Percentiles rank a stretch among this genome's conserved stretches.
These are phyloP conservation scores for Amblyornis subalaris DNA, from an alignment of 2,113 vertebrate genomes.

Conservation along the genomic window DNA sequence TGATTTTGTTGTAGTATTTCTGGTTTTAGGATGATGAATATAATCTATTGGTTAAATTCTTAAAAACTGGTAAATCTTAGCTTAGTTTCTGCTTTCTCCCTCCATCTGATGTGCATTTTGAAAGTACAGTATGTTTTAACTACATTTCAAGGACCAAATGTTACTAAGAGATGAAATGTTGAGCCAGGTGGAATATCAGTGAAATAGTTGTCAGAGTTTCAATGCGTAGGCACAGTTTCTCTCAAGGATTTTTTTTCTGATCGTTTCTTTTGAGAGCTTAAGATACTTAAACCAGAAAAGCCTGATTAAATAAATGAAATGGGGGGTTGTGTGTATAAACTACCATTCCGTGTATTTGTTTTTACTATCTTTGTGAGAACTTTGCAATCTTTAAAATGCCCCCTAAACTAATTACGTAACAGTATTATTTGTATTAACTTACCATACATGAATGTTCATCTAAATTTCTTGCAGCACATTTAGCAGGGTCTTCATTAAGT, in stretches of 20 bases:
- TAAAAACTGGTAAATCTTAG: background rate
- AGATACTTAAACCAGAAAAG: background rate
- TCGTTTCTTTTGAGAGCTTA: background rate
- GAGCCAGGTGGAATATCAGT: background rate
- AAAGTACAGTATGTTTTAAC: background rate
- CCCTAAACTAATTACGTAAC: background rate
- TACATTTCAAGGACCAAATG: background rate
- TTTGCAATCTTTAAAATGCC: background rate
- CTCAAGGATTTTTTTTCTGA: background rate
- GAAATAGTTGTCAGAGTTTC: background rate
- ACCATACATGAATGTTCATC: background rate
- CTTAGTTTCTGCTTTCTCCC: background rate
- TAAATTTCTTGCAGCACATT: background rate
- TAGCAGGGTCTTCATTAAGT: background rate
- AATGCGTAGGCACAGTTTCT: background rate
- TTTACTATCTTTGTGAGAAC: background rate
- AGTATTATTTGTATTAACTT: background rate
- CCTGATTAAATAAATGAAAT: background rate
- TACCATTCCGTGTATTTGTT: background rate
- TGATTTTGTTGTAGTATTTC: background rate
- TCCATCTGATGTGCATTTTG: background rate
- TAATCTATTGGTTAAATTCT: background rate
- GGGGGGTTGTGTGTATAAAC: rapidly evolving
- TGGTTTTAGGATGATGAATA: background rate
- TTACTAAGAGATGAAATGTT: background rate